phyloP scores from a whole-genome alignment of 2,888 invertebrate genomes.

The Megalurothrips usitatus region DNA sequence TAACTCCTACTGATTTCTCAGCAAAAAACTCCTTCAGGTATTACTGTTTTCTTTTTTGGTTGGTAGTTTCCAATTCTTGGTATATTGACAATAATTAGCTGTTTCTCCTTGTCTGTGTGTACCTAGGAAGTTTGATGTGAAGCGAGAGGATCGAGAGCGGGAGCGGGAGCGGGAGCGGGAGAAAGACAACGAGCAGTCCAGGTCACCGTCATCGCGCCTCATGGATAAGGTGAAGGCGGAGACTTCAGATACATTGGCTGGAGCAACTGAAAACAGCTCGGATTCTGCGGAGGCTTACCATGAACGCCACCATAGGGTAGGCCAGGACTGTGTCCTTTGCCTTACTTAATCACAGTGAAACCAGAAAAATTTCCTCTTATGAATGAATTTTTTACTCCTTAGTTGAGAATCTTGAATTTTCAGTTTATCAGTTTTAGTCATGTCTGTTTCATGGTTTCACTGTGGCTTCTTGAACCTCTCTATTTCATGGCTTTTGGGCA shows the following conservation, averaged over 20 bases:
- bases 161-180: neutral
- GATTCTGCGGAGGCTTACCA: conserved; percentile 19
- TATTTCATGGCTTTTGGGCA: neutral
- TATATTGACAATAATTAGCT: neutral
- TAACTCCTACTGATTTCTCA: conserved; percentile 8
- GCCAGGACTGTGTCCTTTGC: conserved; percentile 25
- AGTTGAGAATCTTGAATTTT: neutral
- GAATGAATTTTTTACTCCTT: neutral
- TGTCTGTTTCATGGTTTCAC: conserved; percentile 2
- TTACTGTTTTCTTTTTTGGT: neutral
- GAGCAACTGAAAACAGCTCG: conserved; percentile 16
- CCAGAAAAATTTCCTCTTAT: neutral
- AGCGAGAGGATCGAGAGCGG: conserved; percentile 8
- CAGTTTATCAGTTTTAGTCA: neutral
- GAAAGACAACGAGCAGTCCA: conserved; percentile 11
- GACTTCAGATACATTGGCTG: conserved; percentile 6
- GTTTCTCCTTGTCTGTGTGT: too few relatives aligned
- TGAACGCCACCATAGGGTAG: conserved; percentile 24
- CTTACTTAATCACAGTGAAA: conserved; percentile 9
- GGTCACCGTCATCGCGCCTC: conserved; percentile 4
- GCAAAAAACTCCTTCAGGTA: conserved; percentile 4
- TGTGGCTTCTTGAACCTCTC: conserved; percentile 8
- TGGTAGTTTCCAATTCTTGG: neutral
- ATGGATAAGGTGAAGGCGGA: conserved; percentile 24
- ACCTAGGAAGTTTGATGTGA: neutral